Percentiles rank a stretch among this genome's conserved stretches.
Evolutionary conservation across 2,888 invertebrate genomes (phyloP).

Genomic region (Sphaeridia pumilis): DNA sequence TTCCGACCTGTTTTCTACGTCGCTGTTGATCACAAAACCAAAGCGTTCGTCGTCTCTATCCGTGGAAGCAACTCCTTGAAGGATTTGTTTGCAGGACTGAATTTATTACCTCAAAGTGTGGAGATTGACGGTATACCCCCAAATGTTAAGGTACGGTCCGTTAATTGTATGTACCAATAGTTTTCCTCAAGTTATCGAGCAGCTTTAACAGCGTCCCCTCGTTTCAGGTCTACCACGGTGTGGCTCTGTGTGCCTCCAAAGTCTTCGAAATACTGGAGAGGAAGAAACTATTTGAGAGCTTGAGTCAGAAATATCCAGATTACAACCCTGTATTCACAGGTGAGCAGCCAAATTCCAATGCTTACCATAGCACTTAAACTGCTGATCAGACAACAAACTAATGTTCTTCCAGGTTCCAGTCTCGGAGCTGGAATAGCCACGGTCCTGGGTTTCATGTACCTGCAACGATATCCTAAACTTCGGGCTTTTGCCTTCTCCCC

Average conservation of each 20-base stretch:
- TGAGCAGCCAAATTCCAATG: conserved; percentile 37
- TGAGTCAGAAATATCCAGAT: conserved; percentile 57
- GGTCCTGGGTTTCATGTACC: conserved; percentile 64
- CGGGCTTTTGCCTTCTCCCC: conserved; percentile 78
- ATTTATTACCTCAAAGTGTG: conserved; percentile 59
- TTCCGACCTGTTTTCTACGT: conserved; percentile 73
- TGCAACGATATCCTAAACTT: conserved; percentile 65
- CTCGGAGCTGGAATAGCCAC: conserved; percentile 79
- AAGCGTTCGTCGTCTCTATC: conserved; percentile 68
- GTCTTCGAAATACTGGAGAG: conserved; percentile 56
- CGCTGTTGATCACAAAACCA: conserved; percentile 65
- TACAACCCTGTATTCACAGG: conserved; percentile 69
- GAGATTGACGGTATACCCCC: conserved; percentile 55
- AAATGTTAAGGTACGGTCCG: conserved; percentile 49
- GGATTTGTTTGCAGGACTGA: conserved; percentile 73
- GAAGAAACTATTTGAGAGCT: conserved; percentile 55
- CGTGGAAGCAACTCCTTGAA: conserved; percentile 76
- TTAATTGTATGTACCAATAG: not conserved
- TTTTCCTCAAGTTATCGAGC: too few relatives aligned
- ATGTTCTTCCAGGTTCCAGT: conserved; percentile 58
- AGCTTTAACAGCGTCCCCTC: not conserved
- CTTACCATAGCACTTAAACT: not conserved
- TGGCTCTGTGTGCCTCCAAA: conserved; percentile 67
- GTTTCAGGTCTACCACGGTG: conserved; percentile 65
- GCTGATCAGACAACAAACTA: not conserved